Evolutionary conservation across 2,113 vertebrate genomes (phyloP).

Genomic region (Polyodon spathula): DNA sequence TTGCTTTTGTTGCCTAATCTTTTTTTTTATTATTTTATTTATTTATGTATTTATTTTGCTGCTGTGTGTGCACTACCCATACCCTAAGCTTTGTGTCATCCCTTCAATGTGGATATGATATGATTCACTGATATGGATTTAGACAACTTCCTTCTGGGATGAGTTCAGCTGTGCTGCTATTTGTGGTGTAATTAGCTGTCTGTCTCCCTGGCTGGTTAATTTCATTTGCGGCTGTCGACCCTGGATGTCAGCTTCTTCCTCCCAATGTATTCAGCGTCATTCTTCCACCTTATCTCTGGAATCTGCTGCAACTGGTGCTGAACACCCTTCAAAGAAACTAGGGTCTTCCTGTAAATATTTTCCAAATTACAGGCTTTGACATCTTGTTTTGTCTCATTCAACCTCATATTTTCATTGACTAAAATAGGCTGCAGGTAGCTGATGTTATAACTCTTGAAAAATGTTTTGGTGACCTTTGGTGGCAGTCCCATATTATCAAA

Average conservation of each 20-base stretch:
- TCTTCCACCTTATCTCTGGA: neutral
- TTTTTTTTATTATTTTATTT: no score
- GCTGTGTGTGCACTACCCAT: no score
- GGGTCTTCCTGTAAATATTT: neutral
- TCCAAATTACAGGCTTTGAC: neutral
- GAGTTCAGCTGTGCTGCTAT: conserved; percentile 10
- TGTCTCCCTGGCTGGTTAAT: neutral
- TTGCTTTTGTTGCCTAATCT: no score
- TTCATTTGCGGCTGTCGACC: neutral
- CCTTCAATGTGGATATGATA: no score
- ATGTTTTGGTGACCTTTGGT: neutral
- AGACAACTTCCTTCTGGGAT: conserved; percentile 8
- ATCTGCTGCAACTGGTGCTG: neutral
- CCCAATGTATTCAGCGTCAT: neutral
- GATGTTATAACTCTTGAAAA: neutral
- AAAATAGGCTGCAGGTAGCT: neutral
- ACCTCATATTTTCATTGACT: neutral
- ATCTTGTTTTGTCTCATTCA: neutral
- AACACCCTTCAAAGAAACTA: neutral
- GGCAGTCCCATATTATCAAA: no score
- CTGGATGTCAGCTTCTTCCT: conserved; percentile 1
- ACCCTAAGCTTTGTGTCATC: no score
- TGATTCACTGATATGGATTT: neutral
- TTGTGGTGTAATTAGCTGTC: conserved; percentile 8
- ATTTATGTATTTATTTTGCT: no score